Evolutionary conservation across 2,113 vertebrate species (phyloP), one percentile per base, ranked within the genome.

Genomic region (Rynchops niger): DNA sequence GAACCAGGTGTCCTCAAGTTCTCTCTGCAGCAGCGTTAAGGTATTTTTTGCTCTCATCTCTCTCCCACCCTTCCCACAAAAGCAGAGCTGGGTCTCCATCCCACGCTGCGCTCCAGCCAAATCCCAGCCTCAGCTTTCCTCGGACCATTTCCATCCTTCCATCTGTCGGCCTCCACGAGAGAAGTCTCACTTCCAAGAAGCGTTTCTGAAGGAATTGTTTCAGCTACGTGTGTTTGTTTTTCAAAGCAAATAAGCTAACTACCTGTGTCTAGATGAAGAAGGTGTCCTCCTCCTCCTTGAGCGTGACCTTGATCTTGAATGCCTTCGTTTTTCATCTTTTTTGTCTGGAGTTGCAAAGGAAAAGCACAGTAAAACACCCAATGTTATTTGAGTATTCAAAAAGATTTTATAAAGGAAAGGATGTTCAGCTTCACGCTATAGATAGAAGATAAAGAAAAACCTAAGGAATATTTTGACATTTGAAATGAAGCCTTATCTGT

Each of bases 291-390:
- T 98, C 86, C 99, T 99, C 27, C 99, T 98, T 1, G 99, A 99
- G 59, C 99, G 99, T 0, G 99, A 99, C 76, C 99, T 95, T 30
- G 99, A 99, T 71, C 99, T 98, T 5, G 99, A 99, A 97, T 99
- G 99, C 93, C 99, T 99, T 87, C 99, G 98, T 89, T 99, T 99
- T 86, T 99, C 99, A 82, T 99, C 99, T 93, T 99, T 99, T 96
- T 99, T 99, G 97, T 99, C 99, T 99, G 91, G 26, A 97, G 96
- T 95, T 66, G 40, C 73, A 91, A 74, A 58, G 19, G 9, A 53
- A 71, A 80, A 47, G 9, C 14, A 43, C 3, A 65, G 9, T 12
- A 27, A 85, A 95, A 66, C 11, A 0, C 3, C 4, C 36, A 15
- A 2, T 9, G 4, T 6, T 49, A 23, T 34, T 61, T 67, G 2